Evolutionary conservation across 2,888 invertebrate species (phyloP), one percentile per base, ranked within the genome.

Genomic region (Sphecodes monilicornis): DNA sequence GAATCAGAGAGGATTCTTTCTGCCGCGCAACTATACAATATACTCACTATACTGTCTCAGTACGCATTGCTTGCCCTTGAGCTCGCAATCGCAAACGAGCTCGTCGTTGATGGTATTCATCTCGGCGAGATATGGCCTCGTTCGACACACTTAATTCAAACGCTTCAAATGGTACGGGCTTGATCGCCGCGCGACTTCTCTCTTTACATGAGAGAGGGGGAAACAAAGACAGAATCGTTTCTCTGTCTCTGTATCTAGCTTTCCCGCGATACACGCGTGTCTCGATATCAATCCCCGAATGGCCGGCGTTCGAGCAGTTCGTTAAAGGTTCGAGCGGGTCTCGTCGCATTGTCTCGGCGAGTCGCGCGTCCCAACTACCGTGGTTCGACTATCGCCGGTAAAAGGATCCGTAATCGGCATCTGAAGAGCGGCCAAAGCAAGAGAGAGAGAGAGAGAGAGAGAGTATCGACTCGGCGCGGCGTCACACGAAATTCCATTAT

Each of bases 401-500:
- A 54, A 32, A 41, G 50, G 68, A 54, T 18, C 36, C 69, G 69
- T 70, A 54, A 68, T 76, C 72, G 66, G 36, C 66, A 71, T 60
- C 60, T 60, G 32, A 64, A 64, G 74, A 64, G 60, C 26, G 22
- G 57, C 39, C 39, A n/a, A 16, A 60, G 22, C 5, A 4, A 3
- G 64, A 36, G 64, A 32, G 36, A 22, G 66, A 36, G 36, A 60
- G 29, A 60, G 16, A 29, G 76, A 36, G 39, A 16, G 50, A n/a
- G n/a, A 43, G 46, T 69, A 75, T 64, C 71, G 68, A 50, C 71
- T 32, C 60, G 22, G 60, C 43, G 32, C 57, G 43, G 43, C n/a
- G 39, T 80, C 57, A 54, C 75, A 46, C 71, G 64, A 76, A 68
- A 78, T 78, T 68, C 57, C 72, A 60, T 76, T 43, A 76, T 41